These are phyloP conservation scores for Cerceris ruficornis DNA, from an alignment of 2,888 invertebrate species.

Conservation along the genomic window DNA sequence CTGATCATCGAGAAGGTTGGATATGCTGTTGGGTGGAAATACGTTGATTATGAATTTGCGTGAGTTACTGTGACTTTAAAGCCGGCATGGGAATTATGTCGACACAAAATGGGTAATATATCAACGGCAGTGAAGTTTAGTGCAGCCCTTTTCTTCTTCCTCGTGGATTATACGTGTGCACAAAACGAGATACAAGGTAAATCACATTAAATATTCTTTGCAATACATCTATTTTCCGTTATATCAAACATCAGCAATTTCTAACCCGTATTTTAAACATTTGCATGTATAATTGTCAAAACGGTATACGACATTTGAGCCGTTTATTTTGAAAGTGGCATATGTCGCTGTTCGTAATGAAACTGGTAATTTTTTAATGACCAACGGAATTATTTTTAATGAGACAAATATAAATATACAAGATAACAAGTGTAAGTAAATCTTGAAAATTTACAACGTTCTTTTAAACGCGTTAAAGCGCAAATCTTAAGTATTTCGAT, in stretches of 20 bases:
- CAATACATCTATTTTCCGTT: neutral
- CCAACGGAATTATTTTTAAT: too few species aligned
- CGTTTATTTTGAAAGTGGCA: too few species aligned
- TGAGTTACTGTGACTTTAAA: conserved; percentile 52
- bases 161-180: conserved; percentile 77
- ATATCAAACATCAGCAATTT: conserved; percentile 52
- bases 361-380: too few species aligned
- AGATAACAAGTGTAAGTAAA: too few species aligned
- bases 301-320: too few species aligned
- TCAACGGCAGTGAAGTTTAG: conserved; percentile 76
- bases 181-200: conserved; percentile 70
- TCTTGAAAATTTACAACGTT: too few species aligned
- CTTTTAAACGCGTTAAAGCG: too few species aligned
- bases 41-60: conserved; percentile 40
- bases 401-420: too few species aligned
- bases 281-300: too few species aligned
- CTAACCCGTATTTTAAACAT: too few species aligned
- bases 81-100: conserved; percentile 70
- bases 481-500: too few species aligned
- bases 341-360: too few species aligned
- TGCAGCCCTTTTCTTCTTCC: conserved; percentile 74
- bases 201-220: neutral
- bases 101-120: conserved; percentile 77
- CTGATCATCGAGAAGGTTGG: conserved; percentile 56
- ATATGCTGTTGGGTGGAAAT: conserved; percentile 24